phyloP scores from a whole-genome alignment of 2,797 vertebrate species.

The Helicolenus hilgendorfi region DNA sequence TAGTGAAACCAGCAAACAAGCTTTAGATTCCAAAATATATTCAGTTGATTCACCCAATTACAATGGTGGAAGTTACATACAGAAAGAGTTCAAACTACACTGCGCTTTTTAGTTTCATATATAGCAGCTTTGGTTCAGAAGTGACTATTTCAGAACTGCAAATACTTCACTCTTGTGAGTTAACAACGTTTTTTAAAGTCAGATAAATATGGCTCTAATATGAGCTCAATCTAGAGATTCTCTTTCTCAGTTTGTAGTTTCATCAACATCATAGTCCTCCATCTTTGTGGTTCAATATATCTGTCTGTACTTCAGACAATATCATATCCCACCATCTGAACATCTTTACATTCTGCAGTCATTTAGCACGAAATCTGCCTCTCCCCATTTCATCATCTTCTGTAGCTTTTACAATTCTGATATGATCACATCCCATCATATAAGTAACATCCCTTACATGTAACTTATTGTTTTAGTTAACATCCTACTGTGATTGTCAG shows the following conservation, averaged over 20 bases:
- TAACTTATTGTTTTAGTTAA: background rate
- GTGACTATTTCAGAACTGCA: background rate
- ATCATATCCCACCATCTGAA: background rate
- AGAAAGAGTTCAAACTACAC: background rate
- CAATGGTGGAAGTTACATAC: background rate
- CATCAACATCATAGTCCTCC: background rate
- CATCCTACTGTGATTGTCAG: background rate
- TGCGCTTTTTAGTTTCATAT: background rate
- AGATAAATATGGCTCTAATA: background rate
- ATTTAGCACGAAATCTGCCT: background rate
- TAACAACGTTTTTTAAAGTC: background rate
- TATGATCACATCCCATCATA: background rate
- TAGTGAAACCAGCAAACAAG: background rate
- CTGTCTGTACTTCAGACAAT: background rate
- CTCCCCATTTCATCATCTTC: background rate
- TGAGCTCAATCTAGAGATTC: background rate
- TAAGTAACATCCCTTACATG: background rate
- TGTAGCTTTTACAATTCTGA: background rate
- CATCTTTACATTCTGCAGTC: constrained; percentile 2
- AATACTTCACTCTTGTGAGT: background rate
- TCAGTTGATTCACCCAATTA: background rate
- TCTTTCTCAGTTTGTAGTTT: background rate
- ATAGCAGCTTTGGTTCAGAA: background rate
- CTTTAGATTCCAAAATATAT: background rate
- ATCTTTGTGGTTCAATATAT: background rate